A percentile compares a stretch with the other conserved stretches of the same genome.
Conservation (phyloP, 2,888 invertebrate genomes). For the Amphipyra berbera region DNA sequence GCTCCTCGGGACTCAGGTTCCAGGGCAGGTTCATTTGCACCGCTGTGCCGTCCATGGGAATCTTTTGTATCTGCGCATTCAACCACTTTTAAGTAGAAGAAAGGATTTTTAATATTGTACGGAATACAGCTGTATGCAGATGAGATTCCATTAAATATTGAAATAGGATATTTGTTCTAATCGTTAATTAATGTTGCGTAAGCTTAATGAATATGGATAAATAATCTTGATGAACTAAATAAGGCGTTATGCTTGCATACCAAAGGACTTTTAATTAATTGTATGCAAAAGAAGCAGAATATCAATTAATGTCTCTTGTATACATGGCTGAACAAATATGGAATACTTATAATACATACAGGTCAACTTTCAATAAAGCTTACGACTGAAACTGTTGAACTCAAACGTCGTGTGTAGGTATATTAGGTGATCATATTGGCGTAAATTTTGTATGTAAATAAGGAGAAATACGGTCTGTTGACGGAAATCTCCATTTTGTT, state of each 20-base stretch:
- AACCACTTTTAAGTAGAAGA: background rate
- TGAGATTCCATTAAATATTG: too few species aligned
- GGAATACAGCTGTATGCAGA: too few species aligned
- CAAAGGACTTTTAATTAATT: too few species aligned
- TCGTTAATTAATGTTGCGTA: constrained; percentile 5
- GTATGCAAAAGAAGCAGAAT: too few species aligned
- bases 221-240: constrained; percentile 11
- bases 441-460: constrained; percentile 11
- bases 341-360: too few species aligned
- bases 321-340: background rate
- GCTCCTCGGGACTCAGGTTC: constrained; percentile 83
- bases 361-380: too few species aligned
- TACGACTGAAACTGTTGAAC: constrained; percentile 11
- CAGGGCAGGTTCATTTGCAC: constrained; percentile 83
- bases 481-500: constrained; percentile 16
- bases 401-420: constrained; percentile 9
- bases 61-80: constrained; percentile 73
- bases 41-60: constrained; percentile 79
- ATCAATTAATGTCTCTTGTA: too few species aligned
- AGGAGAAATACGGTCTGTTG: constrained; percentile 8
- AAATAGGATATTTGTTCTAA: constrained; percentile 2
- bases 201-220: constrained; percentile 1
- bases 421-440: constrained; percentile 9
- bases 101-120: background rate
- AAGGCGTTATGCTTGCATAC: background rate